Evolutionary conservation across 2,797 vertebrate genomes (phyloP).

Genomic region (Xyrichtys novacula): DNA sequence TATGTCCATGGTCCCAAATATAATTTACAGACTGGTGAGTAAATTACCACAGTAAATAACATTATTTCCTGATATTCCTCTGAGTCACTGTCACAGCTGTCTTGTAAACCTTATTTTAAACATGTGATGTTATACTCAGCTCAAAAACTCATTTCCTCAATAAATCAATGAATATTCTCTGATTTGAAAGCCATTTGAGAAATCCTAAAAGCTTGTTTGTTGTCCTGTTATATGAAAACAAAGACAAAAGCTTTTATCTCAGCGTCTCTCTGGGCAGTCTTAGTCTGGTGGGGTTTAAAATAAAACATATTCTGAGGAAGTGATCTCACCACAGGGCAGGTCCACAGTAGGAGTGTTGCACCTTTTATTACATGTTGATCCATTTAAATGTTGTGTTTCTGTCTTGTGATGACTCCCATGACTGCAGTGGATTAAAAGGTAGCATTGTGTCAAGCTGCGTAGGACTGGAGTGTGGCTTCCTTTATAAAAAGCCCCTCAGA

Average conservation of each 20-base stretch:
- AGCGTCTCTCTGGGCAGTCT: slow-evolving; percentile 8
- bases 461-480: slow-evolving; percentile 44
- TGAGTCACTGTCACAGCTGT: not conserved
- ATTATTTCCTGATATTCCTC: not conserved
- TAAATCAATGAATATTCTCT: too few relatives aligned
- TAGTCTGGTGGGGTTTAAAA: slow-evolving; percentile 27
- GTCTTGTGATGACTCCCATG: slow-evolving; percentile 74
- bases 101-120: not conserved
- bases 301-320: slow-evolving; percentile 43
- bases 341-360: slow-evolving; percentile 53
- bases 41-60: not conserved
- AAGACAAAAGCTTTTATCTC: not conserved
- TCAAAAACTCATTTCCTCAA: slow-evolving; percentile 1
- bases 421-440: slow-evolving; percentile 69
- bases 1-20: not conserved
- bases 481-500: slow-evolving; percentile 30
- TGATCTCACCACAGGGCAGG: slow-evolving; percentile 54
- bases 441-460: slow-evolving; percentile 59
- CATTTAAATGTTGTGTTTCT: slow-evolving; percentile 48
- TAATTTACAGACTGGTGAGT: not conserved
- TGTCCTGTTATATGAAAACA: not conserved
- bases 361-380: slow-evolving; percentile 57
- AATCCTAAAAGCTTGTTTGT: not conserved
- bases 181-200: slow-evolving; percentile 1
- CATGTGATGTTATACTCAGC: not conserved